Evolutionary conservation across 2,113 vertebrate species (phyloP), one percentile per base, ranked within the genome.

Genomic region (Melanostigma gelatinosum): DNA sequence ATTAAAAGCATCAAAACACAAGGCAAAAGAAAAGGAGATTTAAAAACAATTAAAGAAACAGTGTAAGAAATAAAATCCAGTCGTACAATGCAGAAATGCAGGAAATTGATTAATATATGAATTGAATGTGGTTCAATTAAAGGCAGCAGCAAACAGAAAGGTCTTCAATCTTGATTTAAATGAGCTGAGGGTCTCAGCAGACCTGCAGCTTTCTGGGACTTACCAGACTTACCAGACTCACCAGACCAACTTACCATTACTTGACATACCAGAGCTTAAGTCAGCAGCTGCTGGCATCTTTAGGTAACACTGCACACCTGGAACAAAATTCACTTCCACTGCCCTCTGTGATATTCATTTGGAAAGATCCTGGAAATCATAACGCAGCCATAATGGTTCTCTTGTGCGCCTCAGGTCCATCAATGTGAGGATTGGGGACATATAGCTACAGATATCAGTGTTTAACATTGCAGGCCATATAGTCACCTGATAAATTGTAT

Each of bases 201-300:
- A n/a, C n/a, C n/a, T n/a, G n/a, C n/a, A n/a, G n/a, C n/a, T n/a
- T n/a, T n/a, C n/a, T n/a, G n/a, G n/a, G n/a, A n/a, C n/a, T n/a
- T n/a, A n/a, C n/a, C n/a, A n/a, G n/a, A n/a, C n/a, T n/a, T n/a
- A n/a, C n/a, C n/a, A n/a, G n/a, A n/a, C n/a, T n/a, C n/a, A n/a
- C n/a, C n/a, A n/a, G n/a, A n/a, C n/a, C n/a, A 60, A 32, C 40
- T 73, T 44, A 46, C 13, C 11, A 8, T 24, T 44, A 52, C 44
- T 74, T 57, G 50, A 44, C 55, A 72, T 44, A 63, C 27, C 57
- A 27, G 42, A 70, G 48, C 36, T n/a, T 1, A 40, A 60, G 34
- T 44, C 29, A 32, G 50, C 36, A 65, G 60, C 34, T 62, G 34
- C 9, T 57, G 24, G 11, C 54, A 57, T 57, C 34, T 42, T 75